phyloP scores from a whole-genome alignment of 2,797 vertebrate species.

The Mormyrus hasselquistii region DNA sequence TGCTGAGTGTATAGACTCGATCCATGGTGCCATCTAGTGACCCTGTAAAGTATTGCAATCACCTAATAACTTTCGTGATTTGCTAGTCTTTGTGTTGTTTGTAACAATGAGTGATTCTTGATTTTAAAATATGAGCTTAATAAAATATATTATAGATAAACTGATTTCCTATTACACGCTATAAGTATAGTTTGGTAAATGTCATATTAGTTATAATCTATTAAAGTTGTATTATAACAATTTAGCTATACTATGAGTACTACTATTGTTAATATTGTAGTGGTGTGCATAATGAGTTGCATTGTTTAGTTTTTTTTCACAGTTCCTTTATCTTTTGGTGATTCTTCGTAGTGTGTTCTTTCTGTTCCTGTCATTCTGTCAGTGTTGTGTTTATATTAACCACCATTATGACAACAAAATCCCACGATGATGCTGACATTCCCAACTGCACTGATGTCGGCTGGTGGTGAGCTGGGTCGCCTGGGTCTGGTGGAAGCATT shows the following conservation, averaged over 20 bases:
- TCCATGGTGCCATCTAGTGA: slow-evolving; percentile 1
- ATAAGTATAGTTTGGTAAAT: not conserved
- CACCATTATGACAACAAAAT: not conserved
- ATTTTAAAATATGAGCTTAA: not conserved
- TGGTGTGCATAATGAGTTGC: not conserved
- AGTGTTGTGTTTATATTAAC: not conserved
- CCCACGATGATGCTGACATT: not conserved
- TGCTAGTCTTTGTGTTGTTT: not conserved
- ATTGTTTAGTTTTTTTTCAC: not conserved
- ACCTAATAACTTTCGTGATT: not conserved
- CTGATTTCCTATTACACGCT: not conserved
- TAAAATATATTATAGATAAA: not conserved
- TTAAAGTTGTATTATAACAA: not conserved
- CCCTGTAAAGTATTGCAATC: not conserved
- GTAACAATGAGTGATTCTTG: not conserved
- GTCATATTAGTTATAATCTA: not conserved
- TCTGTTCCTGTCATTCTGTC: not conserved
- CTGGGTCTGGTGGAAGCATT: not conserved
- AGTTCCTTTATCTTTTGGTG: not conserved
- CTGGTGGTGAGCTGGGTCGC: not conserved
- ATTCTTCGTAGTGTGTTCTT: not conserved
- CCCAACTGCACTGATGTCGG: not conserved
- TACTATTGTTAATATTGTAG: not conserved
- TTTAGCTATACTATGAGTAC: not conserved
- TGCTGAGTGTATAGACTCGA: not conserved